Percentiles rank a stretch among this genome's conserved stretches.
phyloP scores from a whole-genome alignment of 2,113 vertebrate genomes.

The Clarias gariepinus region DNA sequence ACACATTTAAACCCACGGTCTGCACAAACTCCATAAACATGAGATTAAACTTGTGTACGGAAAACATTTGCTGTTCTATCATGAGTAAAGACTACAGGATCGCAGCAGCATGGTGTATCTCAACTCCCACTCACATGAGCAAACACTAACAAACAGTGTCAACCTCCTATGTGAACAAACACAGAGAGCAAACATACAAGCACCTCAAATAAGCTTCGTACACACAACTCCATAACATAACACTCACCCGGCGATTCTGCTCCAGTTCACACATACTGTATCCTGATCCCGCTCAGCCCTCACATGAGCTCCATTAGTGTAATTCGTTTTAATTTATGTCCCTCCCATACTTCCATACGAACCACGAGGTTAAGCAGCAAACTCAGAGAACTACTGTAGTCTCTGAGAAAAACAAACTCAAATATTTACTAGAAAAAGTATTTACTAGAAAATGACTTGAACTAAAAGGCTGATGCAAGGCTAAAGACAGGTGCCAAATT shows the following conservation, averaged over 20 bases:
- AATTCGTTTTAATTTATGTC: background rate
- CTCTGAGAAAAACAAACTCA: too few relatives aligned
- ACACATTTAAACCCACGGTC: background rate
- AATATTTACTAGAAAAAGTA: background rate
- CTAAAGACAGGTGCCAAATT: too few relatives aligned
- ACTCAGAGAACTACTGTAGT: background rate
- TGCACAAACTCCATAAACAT: background rate
- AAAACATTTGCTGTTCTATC: background rate
- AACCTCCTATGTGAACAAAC: background rate
- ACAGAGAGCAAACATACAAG: background rate
- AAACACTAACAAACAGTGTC: background rate
- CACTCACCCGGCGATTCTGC: slow-evolving; percentile 12
- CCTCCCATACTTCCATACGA: background rate
- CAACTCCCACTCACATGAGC: background rate
- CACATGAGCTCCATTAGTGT: slow-evolving; percentile 39
- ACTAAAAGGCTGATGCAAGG: too few relatives aligned
- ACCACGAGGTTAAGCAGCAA: background rate
- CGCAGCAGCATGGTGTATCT: background rate
- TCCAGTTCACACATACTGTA: background rate
- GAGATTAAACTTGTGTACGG: background rate
- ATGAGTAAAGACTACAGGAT: background rate
- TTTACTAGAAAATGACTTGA: background rate
- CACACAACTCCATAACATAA: background rate
- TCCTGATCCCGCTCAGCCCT: background rate
- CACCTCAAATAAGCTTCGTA: background rate